Conservation (phyloP, 1,140 invertebrate genomes). For the Cotesia glomerata region DNA sequence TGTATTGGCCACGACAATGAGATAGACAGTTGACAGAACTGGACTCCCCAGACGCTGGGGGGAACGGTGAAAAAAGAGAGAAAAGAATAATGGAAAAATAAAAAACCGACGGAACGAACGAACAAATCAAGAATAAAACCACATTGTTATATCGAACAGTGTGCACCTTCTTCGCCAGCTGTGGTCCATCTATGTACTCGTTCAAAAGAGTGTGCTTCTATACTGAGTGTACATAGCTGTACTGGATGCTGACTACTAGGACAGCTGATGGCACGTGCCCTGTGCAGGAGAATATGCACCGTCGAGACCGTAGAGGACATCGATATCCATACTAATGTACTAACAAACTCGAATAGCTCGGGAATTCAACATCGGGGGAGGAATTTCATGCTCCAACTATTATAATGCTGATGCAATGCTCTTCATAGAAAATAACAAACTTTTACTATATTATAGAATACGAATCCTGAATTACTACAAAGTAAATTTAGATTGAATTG, state of each 20-base stretch:
- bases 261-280: slow-evolving; percentile 62
- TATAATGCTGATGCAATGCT: too few relatives aligned
- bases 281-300: slow-evolving; percentile 36
- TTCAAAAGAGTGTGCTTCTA: too few relatives aligned
- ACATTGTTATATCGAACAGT: slow-evolving; percentile 1
- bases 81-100: too few relatives aligned
- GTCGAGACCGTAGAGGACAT: slow-evolving; percentile 16
- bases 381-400: too few relatives aligned
- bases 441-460: too few relatives aligned
- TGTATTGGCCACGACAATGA: slow-evolving; percentile 12
- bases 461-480: too few relatives aligned
- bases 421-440: too few relatives aligned
- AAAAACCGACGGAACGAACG: neutral
- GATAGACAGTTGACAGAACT: slow-evolving; percentile 19
- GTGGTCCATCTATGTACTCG: slow-evolving; percentile 45
- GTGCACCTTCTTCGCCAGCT: slow-evolving; percentile 46
- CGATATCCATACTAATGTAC: slow-evolving; percentile 2
- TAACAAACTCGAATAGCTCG: too few relatives aligned
- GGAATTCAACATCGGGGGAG: too few relatives aligned
- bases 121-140: slow-evolving; percentile 9
- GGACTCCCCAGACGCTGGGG: neutral
- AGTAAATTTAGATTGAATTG: too few relatives aligned
- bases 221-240: too few relatives aligned
- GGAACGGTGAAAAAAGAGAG: neutral
- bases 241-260: slow-evolving; percentile 18